These are phyloP conservation scores for Elgonia sp. DNA, from an alignment of 2,888 invertebrate genomes.

Conservation along the genomic window DNA sequence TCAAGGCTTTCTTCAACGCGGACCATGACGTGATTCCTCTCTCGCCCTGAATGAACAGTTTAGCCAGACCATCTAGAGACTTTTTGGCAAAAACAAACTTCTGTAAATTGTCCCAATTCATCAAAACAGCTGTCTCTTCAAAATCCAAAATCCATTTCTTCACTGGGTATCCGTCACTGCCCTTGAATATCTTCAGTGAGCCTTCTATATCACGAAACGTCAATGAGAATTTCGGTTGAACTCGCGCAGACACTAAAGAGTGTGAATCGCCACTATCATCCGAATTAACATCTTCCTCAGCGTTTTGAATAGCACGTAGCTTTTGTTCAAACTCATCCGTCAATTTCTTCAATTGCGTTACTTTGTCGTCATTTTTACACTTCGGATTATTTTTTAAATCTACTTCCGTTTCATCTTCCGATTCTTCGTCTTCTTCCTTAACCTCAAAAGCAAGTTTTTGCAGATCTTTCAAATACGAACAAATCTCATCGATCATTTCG, in stretches of 20 bases:
- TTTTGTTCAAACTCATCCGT: no score
- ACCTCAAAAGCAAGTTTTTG: background rate
- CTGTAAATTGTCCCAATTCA: slow-evolving; percentile 28
- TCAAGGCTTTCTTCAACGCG: slow-evolving; percentile 12
- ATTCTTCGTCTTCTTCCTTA: background rate
- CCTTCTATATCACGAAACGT: slow-evolving; percentile 11
- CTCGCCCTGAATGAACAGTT: slow-evolving; percentile 47
- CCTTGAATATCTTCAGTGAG: background rate
- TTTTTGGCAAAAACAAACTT: slow-evolving; percentile 59
- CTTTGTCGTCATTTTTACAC: no score
- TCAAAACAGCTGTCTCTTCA: slow-evolving; percentile 5
- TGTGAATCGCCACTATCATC: background rate
- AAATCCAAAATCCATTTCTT: slow-evolving; percentile 17
- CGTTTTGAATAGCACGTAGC: no score
- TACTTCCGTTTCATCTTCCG: background rate
- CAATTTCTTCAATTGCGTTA: no score
- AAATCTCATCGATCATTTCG: slow-evolving; percentile 30
- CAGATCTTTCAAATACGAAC: background rate
- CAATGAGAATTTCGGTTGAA: background rate
- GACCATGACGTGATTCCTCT: slow-evolving; percentile 25
- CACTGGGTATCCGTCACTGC: slow-evolving; percentile 13
- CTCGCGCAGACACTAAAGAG: background rate
- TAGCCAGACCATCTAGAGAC: slow-evolving; percentile 19
- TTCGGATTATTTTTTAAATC: no score
- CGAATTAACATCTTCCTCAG: background rate